These are phyloP conservation scores for Diprion similis DNA, from an alignment of 1,140 invertebrate genomes.

Conservation along the genomic window DNA sequence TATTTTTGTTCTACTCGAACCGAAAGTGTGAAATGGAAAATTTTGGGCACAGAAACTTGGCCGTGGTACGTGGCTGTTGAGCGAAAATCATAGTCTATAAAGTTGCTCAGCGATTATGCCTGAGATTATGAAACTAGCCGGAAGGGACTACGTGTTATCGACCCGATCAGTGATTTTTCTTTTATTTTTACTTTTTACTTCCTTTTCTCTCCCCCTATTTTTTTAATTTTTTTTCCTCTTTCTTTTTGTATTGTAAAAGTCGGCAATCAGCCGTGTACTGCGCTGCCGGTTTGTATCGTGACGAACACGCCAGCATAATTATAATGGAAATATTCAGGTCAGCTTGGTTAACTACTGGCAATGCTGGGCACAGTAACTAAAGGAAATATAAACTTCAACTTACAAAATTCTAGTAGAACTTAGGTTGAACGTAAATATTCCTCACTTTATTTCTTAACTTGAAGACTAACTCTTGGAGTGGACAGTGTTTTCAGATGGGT, in stretches of 20 bases:
- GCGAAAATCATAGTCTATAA: not conserved
- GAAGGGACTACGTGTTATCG: not conserved
- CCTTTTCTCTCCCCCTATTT: not conserved
- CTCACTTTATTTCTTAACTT: too few relatives aligned
- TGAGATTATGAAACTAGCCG: too few relatives aligned
- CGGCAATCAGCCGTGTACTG: not conserved
- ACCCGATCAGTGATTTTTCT: not conserved
- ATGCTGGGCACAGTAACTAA: not conserved
- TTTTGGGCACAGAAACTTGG: not conserved
- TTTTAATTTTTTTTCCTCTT: not conserved
- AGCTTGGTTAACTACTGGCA: slow-evolving; percentile 4
- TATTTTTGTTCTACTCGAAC: not conserved
- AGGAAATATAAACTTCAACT: not conserved
- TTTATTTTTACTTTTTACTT: too few relatives aligned
- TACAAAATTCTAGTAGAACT: too few relatives aligned
- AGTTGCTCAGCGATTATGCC: too few relatives aligned
- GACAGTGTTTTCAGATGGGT: too few relatives aligned
- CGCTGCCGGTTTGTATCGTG: slow-evolving; percentile 11
- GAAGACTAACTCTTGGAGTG: too few relatives aligned
- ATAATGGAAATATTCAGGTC: slow-evolving; percentile 16
- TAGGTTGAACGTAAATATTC: too few relatives aligned
- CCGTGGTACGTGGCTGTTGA: not conserved
- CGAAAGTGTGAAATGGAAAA: not conserved
- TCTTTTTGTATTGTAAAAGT: not conserved
- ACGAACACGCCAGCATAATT: slow-evolving; percentile 14